phyloP scores from a whole-genome alignment of 2,888 invertebrate species.

The Phoenoteleia sp. region DNA sequence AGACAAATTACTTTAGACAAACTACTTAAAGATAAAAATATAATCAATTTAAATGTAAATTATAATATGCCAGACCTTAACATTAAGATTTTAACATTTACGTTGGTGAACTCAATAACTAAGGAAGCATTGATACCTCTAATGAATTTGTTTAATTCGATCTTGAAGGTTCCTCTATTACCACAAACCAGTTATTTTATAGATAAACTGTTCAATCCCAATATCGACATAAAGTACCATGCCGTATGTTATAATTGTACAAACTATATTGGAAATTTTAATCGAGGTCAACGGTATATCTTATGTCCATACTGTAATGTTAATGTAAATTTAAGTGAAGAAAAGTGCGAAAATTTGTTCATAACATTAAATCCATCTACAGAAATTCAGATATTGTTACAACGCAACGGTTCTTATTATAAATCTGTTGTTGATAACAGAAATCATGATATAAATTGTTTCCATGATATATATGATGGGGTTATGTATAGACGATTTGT shows the following conservation, averaged over 20 bases:
- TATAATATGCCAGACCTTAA: too few relatives aligned
- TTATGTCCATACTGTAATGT: background rate
- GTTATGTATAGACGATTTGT: background rate
- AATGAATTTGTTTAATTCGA: too few relatives aligned
- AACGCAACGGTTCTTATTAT: background rate
- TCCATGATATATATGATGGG: slow-evolving; percentile 2
- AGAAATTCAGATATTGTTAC: too few relatives aligned
- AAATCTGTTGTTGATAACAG: background rate
- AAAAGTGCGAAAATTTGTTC: slow-evolving; percentile 3
- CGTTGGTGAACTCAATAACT: too few relatives aligned
- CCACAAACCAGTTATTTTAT: background rate
- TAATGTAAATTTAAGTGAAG: background rate
- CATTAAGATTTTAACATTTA: too few relatives aligned
- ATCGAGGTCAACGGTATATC: background rate
- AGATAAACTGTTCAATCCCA: background rate
- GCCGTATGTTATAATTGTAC: background rate
- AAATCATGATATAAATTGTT: background rate
- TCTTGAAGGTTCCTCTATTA: background rate
- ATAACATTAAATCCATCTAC: slow-evolving; percentile 1
- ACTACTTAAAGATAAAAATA: too few relatives aligned
- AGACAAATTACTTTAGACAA: too few relatives aligned
- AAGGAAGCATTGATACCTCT: too few relatives aligned
- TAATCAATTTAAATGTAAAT: too few relatives aligned
- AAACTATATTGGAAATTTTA: background rate
- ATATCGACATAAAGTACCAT: background rate